Conservation (phyloP, 2,113 vertebrate species). For the Brachypteracias leptosomus region DNA sequence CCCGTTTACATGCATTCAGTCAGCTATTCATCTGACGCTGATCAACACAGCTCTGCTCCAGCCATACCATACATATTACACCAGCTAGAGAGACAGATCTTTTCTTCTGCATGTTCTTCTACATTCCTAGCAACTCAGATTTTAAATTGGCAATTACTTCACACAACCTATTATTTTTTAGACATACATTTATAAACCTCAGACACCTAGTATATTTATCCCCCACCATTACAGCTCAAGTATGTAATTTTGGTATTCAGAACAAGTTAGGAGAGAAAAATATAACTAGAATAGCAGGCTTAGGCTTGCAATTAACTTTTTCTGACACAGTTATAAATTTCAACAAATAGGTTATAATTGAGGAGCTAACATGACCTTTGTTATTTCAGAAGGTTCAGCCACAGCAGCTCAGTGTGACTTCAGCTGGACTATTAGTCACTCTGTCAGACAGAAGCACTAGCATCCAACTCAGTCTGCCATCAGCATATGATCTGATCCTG, state of each 20-base stretch:
- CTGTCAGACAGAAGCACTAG: background rate
- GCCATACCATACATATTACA: background rate
- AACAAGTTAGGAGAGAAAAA: background rate
- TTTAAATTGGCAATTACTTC: background rate
- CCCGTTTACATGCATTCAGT: background rate
- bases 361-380: slow-evolving; percentile 44
- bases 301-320: slow-evolving; percentile 29
- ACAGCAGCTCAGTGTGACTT: slow-evolving; percentile 2
- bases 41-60: background rate
- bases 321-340: slow-evolving; percentile 31
- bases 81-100: background rate
- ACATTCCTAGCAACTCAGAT: background rate
- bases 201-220: background rate
- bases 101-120: background rate
- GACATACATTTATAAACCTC: background rate
- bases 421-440: slow-evolving; percentile 7
- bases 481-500: slow-evolving; percentile 55
- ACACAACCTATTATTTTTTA: background rate
- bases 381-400: slow-evolving; percentile 33
- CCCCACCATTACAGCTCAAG: background rate
- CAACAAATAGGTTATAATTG: slow-evolving; percentile 35
- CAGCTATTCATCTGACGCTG: background rate
- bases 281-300: background rate
- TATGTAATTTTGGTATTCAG: slow-evolving; percentile 4
- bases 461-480: background rate